These are phyloP conservation scores for Montipora capitata DNA, from an alignment of 92 coral and sea anemone genomes.

Conservation along the genomic window DNA sequence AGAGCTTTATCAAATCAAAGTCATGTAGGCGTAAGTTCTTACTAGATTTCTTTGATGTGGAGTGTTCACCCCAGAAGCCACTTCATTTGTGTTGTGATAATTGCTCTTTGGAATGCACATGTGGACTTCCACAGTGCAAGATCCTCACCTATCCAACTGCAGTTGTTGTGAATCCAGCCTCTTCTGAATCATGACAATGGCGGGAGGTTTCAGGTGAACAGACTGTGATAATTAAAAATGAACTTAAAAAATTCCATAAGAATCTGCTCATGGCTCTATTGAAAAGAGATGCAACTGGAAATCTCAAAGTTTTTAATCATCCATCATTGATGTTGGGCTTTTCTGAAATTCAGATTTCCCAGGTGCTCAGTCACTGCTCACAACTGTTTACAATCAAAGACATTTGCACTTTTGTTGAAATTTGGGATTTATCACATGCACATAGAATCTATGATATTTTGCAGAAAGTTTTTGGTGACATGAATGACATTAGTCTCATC, in stretches of 20 bases:
- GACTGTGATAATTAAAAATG: neutral
- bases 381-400: conserved; percentile 42
- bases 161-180: neutral
- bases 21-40: conserved; percentile 64
- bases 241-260: conserved; percentile 20
- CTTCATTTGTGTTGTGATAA: conserved; percentile 73
- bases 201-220: conserved; percentile 23
- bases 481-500: neutral
- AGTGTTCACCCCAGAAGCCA: conserved; percentile 12
- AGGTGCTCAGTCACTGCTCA: neutral
- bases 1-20: conserved; percentile 31
- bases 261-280: conserved; percentile 22
- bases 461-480: conserved; percentile 47
- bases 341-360: neutral
- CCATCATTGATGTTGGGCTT: neutral
- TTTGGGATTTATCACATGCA: conserved; percentile 44
- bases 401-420: conserved; percentile 49
- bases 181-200: neutral
- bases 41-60: conserved; percentile 44
- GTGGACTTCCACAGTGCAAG: conserved; percentile 52
- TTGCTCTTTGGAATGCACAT: conserved; percentile 62
- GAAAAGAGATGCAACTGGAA: conserved; percentile 27
- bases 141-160: conserved; percentile 30
- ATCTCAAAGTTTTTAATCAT: conserved; percentile 22
- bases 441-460: neutral